Evolutionary conservation across 2,888 invertebrate genomes (phyloP).

Genomic region (Amblyjoppa fuscipennis): DNA sequence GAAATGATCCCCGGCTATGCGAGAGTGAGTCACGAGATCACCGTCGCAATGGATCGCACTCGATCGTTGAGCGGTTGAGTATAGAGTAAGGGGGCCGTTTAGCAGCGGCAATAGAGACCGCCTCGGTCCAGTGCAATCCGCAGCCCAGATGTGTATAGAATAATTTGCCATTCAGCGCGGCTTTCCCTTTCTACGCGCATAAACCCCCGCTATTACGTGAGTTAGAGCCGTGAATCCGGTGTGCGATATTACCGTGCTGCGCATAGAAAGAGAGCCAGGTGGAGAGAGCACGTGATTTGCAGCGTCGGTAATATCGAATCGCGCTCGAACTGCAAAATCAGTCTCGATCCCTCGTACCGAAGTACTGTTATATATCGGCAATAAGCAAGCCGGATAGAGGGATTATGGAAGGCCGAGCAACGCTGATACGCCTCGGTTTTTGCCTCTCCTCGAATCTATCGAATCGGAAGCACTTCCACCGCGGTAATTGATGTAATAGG

Average conservation of each 20-base stretch:
- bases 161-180: constrained; percentile 43
- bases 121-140: neutral
- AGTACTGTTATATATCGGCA: constrained; percentile 17
- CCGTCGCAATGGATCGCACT: constrained; percentile 7
- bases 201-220: constrained; percentile 54
- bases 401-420: constrained; percentile 23
- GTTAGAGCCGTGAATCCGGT: constrained; percentile 66
- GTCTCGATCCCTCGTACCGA: constrained; percentile 22
- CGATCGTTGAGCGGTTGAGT: constrained; percentile 17
- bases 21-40: constrained; percentile 30
- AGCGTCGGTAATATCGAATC: constrained; percentile 26
- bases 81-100: neutral
- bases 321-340: constrained; percentile 29
- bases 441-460: constrained; percentile 56
- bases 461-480: constrained; percentile 55
- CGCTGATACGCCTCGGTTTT: constrained; percentile 58
- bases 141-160: constrained; percentile 8
- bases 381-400: constrained; percentile 20
- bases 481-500: constrained; percentile 61
- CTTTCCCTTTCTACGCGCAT: constrained; percentile 62
- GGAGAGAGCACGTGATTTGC: constrained; percentile 57
- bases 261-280: neutral
- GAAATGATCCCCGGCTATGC: constrained; percentile 1
- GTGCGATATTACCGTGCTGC: constrained; percentile 35
- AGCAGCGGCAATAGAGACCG: neutral